Evolutionary conservation across 2,113 vertebrate genomes (phyloP), one percentile per base, ranked within the genome.

Genomic region (Sceloporus tristichus): DNA sequence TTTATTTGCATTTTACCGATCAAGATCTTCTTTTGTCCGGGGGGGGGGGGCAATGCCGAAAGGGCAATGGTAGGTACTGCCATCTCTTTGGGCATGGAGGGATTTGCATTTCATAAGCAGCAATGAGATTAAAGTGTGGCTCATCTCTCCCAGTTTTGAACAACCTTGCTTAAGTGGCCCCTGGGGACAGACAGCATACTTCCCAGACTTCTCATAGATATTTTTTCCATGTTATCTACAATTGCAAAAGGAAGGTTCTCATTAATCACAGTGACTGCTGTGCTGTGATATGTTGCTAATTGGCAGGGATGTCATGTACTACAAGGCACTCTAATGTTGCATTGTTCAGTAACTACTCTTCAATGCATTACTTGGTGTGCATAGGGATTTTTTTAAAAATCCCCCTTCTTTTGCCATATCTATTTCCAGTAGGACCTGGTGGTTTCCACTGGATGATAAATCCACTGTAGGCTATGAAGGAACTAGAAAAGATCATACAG

Each of bases 191-290:
- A 78, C 1, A 68, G 10, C n/a, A 4, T 40, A 85, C 3, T 9
- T 89, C 84, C 79, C 78, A 89, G 42, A 53, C 71, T 71, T 21
- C 65, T 91, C 29, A 65, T 0, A 76, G 10, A 54, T 13, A 77
- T 23, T 65, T 11, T 85, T 80, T 16, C 40, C 18, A 76, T 66
- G 54, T 85, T 27, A 91, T 0, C 0, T 5, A 38, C 75, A 23
- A 85, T 80, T 91, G 84, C 42, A 91, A 29, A 77, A 91, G 76
- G 68, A 77, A 91, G 76, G 48, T 23, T 77, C 4, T 10, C 73
- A 80, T 66, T 90, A 59, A 54, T 56, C 27, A 54, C 5, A 4
- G 0, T 0, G 34, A 93, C 81, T 71, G 34, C 3, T 80, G 23
- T 21, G 29, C 4, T 85, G 34, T 29, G 25, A 1, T 88, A 76